Percentiles rank a stretch among this genome's conserved stretches.
phyloP scores from a whole-genome alignment of 1,140 invertebrate species.

The Copidosoma floridanum region DNA sequence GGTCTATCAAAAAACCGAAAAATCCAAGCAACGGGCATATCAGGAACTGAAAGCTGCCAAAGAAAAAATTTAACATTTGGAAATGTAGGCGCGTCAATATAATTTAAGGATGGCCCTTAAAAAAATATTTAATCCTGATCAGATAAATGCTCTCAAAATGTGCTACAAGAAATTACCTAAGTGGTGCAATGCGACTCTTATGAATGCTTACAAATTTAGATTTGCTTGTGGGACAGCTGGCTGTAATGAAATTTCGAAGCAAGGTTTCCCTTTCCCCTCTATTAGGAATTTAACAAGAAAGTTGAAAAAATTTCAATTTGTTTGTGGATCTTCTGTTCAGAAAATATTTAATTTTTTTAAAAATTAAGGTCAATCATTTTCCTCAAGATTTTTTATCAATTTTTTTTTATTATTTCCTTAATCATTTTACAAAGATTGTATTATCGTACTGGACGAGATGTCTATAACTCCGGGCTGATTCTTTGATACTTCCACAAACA shows the following conservation, averaged over 20 bases:
- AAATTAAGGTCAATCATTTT: slow-evolving; percentile 16
- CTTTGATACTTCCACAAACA: not conserved
- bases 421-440: slow-evolving; percentile 18
- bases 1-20: too few species aligned
- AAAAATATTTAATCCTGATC: slow-evolving; percentile 1
- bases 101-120: not conserved
- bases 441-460: slow-evolving; percentile 23
- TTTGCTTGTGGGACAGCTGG: slow-evolving; percentile 15
- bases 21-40: too few species aligned
- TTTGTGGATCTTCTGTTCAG: slow-evolving; percentile 14
- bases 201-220: slow-evolving; percentile 17
- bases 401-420: too few species aligned
- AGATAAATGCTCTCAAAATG: not conserved
- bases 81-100: not conserved
- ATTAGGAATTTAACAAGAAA: slow-evolving; percentile 21
- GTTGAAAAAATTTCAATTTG: slow-evolving; percentile 21
- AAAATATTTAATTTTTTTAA: slow-evolving; percentile 20
- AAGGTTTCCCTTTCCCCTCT: slow-evolving; percentile 18
- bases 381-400: not conserved
- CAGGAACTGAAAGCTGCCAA: not conserved
- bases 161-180: not conserved
- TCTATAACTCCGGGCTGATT: not conserved
- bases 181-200: slow-evolving; percentile 20
- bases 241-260: slow-evolving; percentile 17
- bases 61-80: not conserved